A percentile compares a stretch with the other conserved stretches of the same genome.
Evolutionary conservation across 2,113 vertebrate genomes (phyloP).

Genomic region (Pseudorhombus dupliciocellatus): DNA sequence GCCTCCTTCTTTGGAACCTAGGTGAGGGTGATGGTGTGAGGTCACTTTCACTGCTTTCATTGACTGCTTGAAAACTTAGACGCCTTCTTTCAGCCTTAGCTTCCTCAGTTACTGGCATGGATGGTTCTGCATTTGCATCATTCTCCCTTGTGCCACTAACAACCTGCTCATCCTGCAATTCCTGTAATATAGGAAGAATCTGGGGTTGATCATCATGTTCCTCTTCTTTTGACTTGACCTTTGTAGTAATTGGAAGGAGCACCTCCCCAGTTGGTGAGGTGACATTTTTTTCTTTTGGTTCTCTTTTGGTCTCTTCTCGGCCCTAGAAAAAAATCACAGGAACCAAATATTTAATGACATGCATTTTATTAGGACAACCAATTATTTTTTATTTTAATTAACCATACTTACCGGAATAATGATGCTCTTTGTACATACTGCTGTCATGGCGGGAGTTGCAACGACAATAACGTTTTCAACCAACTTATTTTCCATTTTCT

Average conservation of each 20-base stretch:
- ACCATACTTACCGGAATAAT: conserved; percentile 38
- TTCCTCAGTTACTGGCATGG: conserved; percentile 59
- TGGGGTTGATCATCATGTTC: conserved; percentile 75
- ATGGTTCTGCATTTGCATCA: conserved; percentile 68
- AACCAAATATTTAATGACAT: no score
- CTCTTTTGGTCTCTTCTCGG: conserved; percentile 72
- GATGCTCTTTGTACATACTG: conserved; percentile 17
- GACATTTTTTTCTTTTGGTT: conserved; percentile 43
- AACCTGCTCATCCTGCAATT: conserved; percentile 72
- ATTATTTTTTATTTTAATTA: not conserved
- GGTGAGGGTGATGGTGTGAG: conserved; percentile 79
- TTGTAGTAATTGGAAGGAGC: conserved; percentile 83
- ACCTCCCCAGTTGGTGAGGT: conserved; percentile 39
- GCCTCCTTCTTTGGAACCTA: conserved; percentile 80
- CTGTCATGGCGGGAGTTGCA: conserved; percentile 28
- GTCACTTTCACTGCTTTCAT: conserved; percentile 92
- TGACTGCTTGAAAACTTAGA: conserved; percentile 80
- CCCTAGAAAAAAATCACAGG: conserved; percentile 48
- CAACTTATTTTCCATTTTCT: conserved; percentile 49
- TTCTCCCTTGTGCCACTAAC: conserved; percentile 61
- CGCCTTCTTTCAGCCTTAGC: conserved; percentile 76
- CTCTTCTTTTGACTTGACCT: conserved; percentile 69
- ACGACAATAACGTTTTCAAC: conserved; percentile 27
- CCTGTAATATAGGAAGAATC: conserved; percentile 77
- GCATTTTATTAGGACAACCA: not conserved